These are phyloP conservation scores for Drepanosiphum platanoidis DNA, from an alignment of 2,888 invertebrate genomes.

Conservation along the genomic window DNA sequence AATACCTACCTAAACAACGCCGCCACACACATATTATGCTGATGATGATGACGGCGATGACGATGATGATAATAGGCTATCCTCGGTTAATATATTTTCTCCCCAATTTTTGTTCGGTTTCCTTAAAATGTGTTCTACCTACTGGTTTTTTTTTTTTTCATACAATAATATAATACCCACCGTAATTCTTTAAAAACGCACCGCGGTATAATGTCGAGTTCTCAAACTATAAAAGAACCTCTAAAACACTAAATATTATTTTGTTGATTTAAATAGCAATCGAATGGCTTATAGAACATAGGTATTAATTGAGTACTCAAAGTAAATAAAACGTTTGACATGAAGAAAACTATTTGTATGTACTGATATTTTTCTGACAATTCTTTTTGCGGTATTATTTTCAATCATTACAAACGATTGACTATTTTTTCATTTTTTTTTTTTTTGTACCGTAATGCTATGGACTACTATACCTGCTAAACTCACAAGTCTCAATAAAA, in stretches of 20 bases:
- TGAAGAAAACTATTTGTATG: too few relatives aligned
- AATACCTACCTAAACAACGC: slow-evolving; percentile 37
- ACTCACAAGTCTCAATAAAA: background rate
- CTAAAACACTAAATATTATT: background rate
- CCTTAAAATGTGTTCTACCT: background rate
- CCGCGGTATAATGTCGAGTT: background rate
- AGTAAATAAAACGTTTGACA: too few relatives aligned
- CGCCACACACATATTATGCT: slow-evolving; percentile 18
- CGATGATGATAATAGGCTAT: slow-evolving; percentile 4
- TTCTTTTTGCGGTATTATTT: too few relatives aligned
- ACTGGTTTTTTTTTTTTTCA: background rate
- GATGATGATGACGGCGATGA: slow-evolving; percentile 10
- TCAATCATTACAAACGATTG: too few relatives aligned
- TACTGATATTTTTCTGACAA: too few relatives aligned
- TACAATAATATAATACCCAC: background rate
- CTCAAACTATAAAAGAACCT: background rate
- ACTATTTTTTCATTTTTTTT: background rate
- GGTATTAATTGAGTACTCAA: too few relatives aligned
- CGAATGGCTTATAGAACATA: too few relatives aligned
- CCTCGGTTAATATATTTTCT: slow-evolving; percentile 31
- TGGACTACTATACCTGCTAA: too few relatives aligned
- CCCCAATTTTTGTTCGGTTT: slow-evolving; percentile 29
- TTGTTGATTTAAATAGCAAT: background rate
- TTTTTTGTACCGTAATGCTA: background rate
- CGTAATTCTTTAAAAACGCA: background rate